Percentiles rank a stretch among this genome's conserved stretches.
phyloP scores from a whole-genome alignment of 1,140 invertebrate species.

The Aphelenchoides fujianensis region DNA sequence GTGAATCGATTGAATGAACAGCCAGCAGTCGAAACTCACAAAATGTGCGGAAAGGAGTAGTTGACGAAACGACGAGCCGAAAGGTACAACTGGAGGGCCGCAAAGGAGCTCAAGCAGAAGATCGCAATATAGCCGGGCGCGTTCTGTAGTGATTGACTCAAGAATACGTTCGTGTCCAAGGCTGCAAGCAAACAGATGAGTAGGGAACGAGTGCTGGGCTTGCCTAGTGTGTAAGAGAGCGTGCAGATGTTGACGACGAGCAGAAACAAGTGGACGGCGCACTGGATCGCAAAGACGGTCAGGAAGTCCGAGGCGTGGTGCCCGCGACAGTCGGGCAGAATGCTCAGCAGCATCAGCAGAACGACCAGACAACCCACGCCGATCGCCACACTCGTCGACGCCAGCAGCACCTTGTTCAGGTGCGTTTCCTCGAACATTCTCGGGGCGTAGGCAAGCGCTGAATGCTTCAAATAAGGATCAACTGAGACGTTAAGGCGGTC shows the following conservation, averaged over 20 bases:
- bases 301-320: neutral
- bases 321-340: neutral
- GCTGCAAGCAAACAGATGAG: neutral
- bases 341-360: neutral
- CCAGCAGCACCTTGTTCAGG: neutral
- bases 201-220: neutral
- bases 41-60: neutral
- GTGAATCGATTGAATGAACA: too few species aligned
- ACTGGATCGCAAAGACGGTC: neutral
- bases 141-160: neutral
- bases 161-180: neutral
- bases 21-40: too few species aligned
- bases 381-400: neutral
- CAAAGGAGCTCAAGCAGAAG: neutral
- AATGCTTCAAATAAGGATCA: too few species aligned
- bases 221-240: neutral
- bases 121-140: neutral
- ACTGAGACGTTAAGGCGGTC: too few species aligned
- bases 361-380: neutral
- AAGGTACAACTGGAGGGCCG: neutral
- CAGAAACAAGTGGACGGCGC: neutral
- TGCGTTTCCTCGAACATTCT: neutral
- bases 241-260: neutral
- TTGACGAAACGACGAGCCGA: neutral
- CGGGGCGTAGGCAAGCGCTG: too few species aligned